Evolutionary conservation across 2,797 vertebrate species (phyloP).

Genomic region (Falco rusticolus): DNA sequence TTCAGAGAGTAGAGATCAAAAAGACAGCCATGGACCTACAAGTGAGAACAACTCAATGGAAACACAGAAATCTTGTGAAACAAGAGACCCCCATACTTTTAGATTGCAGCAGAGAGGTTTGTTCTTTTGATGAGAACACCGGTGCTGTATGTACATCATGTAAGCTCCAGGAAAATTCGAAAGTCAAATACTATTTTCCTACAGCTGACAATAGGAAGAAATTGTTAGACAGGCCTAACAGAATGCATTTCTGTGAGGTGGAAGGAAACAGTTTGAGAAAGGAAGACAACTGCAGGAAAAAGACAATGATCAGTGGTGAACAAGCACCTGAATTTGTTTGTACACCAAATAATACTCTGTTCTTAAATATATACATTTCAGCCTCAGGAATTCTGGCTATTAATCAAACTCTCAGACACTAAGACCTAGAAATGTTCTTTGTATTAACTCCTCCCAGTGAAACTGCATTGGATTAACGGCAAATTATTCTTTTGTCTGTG

Average conservation of each 20-base stretch:
- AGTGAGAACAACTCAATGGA: background rate
- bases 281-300: background rate
- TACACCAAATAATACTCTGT: background rate
- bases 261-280: background rate
- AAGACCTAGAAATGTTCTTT: background rate
- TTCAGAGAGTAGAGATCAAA: background rate
- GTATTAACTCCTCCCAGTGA: background rate
- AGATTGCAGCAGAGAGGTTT: background rate
- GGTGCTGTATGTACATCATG: background rate
- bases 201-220: background rate
- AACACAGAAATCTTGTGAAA: background rate
- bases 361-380: background rate
- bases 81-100: rapidly evolving
- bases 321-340: background rate
- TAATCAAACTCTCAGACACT: background rate
- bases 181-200: background rate
- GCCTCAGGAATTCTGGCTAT: background rate
- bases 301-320: background rate
- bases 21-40: background rate
- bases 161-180: background rate
- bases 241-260: background rate
- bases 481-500: background rate
- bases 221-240: background rate
- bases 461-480: background rate
- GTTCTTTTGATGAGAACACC: background rate